Base-by-base conservation (phyloP, 2,113 vertebrate species). In the Amblyopsis rosae region DNA sequence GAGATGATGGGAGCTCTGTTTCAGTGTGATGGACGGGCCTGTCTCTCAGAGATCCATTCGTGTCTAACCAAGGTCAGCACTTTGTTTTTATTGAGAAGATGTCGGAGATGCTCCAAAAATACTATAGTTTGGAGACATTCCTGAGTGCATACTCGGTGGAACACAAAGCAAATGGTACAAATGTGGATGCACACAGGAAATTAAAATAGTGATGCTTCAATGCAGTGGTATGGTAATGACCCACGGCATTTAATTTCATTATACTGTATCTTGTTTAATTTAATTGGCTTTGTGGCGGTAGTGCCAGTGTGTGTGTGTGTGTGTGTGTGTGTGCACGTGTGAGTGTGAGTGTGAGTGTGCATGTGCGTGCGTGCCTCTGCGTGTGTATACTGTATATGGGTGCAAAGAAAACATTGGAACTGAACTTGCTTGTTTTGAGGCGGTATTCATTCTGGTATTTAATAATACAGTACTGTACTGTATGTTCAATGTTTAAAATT, bases 21-120 rank as follows among this genome's bases (percentile, higher is more conserved):
- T 86, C 76, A 73, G 75, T 16, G 62, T 85, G 87, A 87, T 84
- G 87, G 84, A 86, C 65, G 79, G 81, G 82, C 70, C 70, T 81
- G 83, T 88, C 86, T 89, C 69, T 86, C 74, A 78, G 81, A 82
- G 82, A 89, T 83, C 88, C 83, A 88, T 91, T 89, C 80, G 76
- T 67, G 87, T 65, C 77, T 68, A 50, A 71, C 83, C 85, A 86
- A 83, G 85, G 89, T 90, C 88, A 85, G 86, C 85, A 65, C 82
- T 85, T 78, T 82, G 69, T 57, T 72, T 82, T 81, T 85, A 85
- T 87, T 86, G 81, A 85, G 65, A 55, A 77, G 17, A 80, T 83
- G 72, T 72, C 33, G 66, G 35, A 41, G 35, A 41, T 8, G 35
- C 4, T 41, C 35, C 35, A 7, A 41, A 41, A 41, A 41, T 41